These are phyloP conservation scores for Grammomys surdaster DNA, from an alignment of 2,113 vertebrate species.

Conservation along the genomic window DNA sequence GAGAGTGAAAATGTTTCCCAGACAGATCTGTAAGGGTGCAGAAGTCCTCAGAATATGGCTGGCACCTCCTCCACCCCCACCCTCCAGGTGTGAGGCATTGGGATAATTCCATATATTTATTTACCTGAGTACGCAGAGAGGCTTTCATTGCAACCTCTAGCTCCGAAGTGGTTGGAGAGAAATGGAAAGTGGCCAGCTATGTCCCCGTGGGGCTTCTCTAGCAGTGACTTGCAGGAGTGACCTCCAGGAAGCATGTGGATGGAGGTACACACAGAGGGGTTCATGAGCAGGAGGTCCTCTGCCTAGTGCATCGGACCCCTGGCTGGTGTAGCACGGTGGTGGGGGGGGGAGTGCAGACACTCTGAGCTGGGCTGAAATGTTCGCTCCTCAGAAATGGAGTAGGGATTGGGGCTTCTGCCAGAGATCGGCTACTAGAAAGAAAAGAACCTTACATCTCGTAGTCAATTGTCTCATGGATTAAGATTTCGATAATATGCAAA, in stretches of 20 bases:
- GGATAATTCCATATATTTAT: background rate
- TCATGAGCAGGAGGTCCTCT: background rate
- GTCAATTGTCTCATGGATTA: background rate
- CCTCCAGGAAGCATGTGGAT: background rate
- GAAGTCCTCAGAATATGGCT: background rate
- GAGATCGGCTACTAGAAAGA: background rate
- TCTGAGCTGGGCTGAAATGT: background rate
- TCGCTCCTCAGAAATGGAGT: background rate
- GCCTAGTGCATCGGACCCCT: too few species aligned
- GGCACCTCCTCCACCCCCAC: background rate
- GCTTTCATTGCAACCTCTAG: accelerated
- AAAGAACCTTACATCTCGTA: background rate
- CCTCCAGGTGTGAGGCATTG: accelerated
- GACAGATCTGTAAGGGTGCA: background rate
- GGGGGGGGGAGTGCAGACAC: background rate
- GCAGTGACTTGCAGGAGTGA: background rate
- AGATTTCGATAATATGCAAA: background rate
- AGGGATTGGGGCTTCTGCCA: background rate
- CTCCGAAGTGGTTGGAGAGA: background rate
- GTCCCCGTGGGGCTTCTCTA: background rate
- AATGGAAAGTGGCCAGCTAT: background rate
- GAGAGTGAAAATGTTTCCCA: background rate
- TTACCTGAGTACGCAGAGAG: background rate
- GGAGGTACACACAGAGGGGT: accelerated
- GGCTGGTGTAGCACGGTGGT: accelerated